These are phyloP conservation scores for Microcebus griseorufus DNA, from an alignment of 2,113 vertebrate genomes.

Conservation along the genomic window DNA sequence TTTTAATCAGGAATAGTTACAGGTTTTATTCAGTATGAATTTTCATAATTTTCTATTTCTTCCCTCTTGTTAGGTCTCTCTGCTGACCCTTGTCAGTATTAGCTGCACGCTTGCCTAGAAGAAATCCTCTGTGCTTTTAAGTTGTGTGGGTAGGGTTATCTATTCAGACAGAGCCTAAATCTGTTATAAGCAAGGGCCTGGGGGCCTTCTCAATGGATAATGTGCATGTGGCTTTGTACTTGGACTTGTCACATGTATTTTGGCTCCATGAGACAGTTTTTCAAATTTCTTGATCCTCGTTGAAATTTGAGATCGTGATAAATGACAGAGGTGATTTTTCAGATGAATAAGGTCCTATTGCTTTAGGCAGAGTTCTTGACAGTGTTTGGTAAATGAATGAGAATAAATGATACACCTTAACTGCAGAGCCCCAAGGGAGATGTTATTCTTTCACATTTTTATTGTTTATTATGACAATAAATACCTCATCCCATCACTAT, in stretches of 20 bases:
- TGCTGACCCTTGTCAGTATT: background rate
- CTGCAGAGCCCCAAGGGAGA: background rate
- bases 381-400: slow-evolving; percentile 62
- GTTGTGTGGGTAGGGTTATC: background rate
- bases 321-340: slow-evolving; percentile 58
- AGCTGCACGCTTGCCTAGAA: background rate
- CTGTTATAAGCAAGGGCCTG: background rate
- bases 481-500: background rate
- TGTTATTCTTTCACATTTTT: slow-evolving; percentile 34
- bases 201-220: background rate
- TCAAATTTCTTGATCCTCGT: slow-evolving; percentile 27
- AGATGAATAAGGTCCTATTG: background rate
- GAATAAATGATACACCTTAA: slow-evolving; percentile 48
- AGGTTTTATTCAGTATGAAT: background rate
- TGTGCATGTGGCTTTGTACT: background rate
- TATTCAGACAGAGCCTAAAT: background rate
- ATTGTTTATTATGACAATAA: slow-evolving; percentile 32
- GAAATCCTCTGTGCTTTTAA: background rate
- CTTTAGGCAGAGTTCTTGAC: slow-evolving; percentile 43
- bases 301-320: slow-evolving; percentile 40
- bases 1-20: background rate
- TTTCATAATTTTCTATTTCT: background rate
- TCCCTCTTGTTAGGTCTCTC: background rate
- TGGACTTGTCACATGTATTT: background rate
- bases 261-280: background rate